Evolutionary conservation across 1,140 invertebrate species (phyloP).

Genomic region (Latrodectus geometricus): DNA sequence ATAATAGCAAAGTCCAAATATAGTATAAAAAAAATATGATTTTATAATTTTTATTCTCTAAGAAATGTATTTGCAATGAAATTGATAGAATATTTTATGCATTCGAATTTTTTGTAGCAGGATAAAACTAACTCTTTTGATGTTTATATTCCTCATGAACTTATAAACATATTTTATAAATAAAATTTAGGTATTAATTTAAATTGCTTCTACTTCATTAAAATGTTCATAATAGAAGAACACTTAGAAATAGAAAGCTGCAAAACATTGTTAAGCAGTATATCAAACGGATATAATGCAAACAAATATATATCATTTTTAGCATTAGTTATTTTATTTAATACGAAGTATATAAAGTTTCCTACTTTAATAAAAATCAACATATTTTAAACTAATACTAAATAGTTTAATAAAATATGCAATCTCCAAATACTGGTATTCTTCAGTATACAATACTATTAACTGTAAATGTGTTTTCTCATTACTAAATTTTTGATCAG

Average conservation of each 20-base stretch:
- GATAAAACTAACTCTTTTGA: slow-evolving; percentile 54
- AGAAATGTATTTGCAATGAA: no score
- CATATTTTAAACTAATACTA: not conserved
- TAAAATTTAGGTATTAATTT: slow-evolving; percentile 3
- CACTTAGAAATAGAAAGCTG: slow-evolving; percentile 34
- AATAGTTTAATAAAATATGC: not conserved
- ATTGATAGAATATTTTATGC: no score
- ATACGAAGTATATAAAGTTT: not conserved
- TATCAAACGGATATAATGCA: slow-evolving; percentile 54
- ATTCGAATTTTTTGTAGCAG: slow-evolving; percentile 28
- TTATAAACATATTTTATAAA: slow-evolving; percentile 6
- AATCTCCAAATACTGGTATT: not conserved
- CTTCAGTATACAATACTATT: no score
- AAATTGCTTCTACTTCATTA: slow-evolving; percentile 30
- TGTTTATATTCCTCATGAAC: slow-evolving; percentile 8
- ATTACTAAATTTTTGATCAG: no score
- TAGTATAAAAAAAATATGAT: no score
- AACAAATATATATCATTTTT: slow-evolving; percentile 10
- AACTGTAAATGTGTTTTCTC: no score
- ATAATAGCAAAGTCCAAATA: no score
- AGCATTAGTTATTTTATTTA: not conserved
- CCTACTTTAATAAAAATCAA: not conserved
- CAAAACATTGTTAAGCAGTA: slow-evolving; percentile 33
- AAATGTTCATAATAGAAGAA: slow-evolving; percentile 12
- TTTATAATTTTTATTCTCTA: no score